Base-by-base conservation (phyloP, 2,888 invertebrate species). In the Dusona sp. region DNA sequence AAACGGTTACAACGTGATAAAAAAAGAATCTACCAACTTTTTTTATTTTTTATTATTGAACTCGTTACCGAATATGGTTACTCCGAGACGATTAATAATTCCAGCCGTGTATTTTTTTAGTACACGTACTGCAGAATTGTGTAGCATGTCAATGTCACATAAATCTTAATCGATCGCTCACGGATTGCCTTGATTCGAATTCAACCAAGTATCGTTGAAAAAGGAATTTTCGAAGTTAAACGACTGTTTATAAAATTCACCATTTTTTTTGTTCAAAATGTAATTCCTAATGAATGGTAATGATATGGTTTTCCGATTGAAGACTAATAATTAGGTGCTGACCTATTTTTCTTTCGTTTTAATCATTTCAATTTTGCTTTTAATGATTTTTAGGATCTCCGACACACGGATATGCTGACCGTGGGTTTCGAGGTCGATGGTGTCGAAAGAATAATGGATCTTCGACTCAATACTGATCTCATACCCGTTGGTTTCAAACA, bases 391-490 rank as follows among this genome's bases (percentile, higher is more conserved):
- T 94, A 96, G 95, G 94, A 94, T 83, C 94, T 94, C 72, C 91
- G 93, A 45, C 96, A 96, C 92, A 91, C 94, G 68, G 95, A 95
- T 87, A 94, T 95, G 91, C 91, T 96, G 93, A 96, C 96, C 88
- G 95, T 98, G 91, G 96, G 95, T 75, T 95, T 97, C 91, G 95
- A 96, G 89, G 94, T 97, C 87, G 96, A 97, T 90, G 97, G 96
- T 70, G 95, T 96, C 92, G 95, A 96, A 88, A 95, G 96, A 90
- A 94, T 96, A 81, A 94, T 97, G 89, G 97, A 97, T 93, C 95
- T 98, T 84, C 95, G 96, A 90, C 95, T 97, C 92, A 97, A 97
- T 94, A 95, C 96, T 90, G 96, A 96, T 89, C 95, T 98, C 89
- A 95, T 98, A 87, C 95, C 97, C 0, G 95, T 95, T 84, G 96